Base-by-base conservation (phyloP, 2,113 vertebrate genomes). In the Helogale parvula region DNA sequence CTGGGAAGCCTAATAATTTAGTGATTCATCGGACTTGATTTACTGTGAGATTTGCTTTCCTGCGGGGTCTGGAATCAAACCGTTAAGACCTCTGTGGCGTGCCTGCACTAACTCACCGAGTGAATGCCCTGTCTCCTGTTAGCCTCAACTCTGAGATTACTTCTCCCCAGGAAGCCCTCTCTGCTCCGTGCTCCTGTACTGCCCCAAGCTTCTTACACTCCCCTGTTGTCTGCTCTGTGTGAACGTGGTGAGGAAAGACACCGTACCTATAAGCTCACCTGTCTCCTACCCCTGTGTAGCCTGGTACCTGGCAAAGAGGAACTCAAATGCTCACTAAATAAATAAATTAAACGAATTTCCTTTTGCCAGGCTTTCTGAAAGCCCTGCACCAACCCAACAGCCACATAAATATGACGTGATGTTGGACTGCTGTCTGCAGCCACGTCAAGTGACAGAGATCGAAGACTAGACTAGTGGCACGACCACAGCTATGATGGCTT, bases 211-310 rank as follows among this genome's bases (percentile, higher is more conserved):
- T 83, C 29, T 66, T 60, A 72, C 16, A 83, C 11, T 72, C 81
- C 79, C 19, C 63, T 31, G 14, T 90, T 88, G 50, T 71, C 81
- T 38, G 52, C 5, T 91, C 33, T 52, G 14, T 6, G 35, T 12
- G 72, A 82, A 35, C 19, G 21, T 38, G 45, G 47, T 35, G 12
- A 94, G 71, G 54, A 88, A 85, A 89, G 29, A 27, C 90, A 77
- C 1, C 0, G 0, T 9, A 47, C 4, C 57, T 82, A 7, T 35
- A 57, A 57, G 38, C 71, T 47, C 41, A 79, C 11, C 9, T 33
- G 54, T 47, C 35, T 88, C 52, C 47, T 6, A 41, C 23, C 31
- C 57, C 0, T 69, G 41, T 52, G 31, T 17, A 45, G 17, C 52
- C 31, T 76, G 52, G 66, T 33, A 15, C 15, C 47, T 1, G 41